Evolutionary conservation across 2,888 invertebrate genomes (phyloP).

Genomic region (Sisyra terminalis): DNA sequence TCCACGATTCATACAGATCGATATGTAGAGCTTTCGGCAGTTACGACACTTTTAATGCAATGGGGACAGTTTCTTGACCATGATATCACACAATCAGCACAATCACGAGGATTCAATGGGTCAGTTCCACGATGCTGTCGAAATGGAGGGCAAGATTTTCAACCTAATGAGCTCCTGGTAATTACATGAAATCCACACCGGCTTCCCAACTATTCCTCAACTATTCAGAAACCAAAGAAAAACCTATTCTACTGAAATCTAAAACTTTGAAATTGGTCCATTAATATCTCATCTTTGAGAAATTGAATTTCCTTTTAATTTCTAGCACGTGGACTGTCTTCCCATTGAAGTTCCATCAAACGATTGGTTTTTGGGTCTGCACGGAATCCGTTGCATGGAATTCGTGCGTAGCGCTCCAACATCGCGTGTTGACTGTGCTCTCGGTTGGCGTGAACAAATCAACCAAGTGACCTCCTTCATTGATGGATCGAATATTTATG

Average conservation of each 20-base stretch:
- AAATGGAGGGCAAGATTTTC: conserved; percentile 38
- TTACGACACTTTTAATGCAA: conserved; percentile 73
- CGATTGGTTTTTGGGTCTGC: conserved; percentile 55
- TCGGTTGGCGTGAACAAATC: conserved; percentile 73
- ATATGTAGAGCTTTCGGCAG: conserved; percentile 43
- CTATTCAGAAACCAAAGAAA: neutral
- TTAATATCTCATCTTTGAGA: neutral
- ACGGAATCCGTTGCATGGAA: conserved; percentile 62
- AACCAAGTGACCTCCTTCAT: conserved; percentile 71
- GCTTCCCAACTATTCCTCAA: too few species aligned
- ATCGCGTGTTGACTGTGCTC: conserved; percentile 58
- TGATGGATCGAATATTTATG: conserved; percentile 70
- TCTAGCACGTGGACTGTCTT: conserved; percentile 70
- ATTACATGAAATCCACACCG: conserved; percentile 12
- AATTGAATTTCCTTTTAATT: neutral
- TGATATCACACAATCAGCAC: conserved; percentile 66
- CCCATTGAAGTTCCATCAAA: conserved; percentile 57
- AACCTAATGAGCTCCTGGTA: conserved; percentile 45
- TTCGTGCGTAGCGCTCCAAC: conserved; percentile 71
- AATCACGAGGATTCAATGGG: conserved; percentile 60
- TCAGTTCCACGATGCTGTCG: conserved; percentile 64
- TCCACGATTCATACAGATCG: conserved; percentile 44
- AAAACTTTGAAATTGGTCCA: neutral
- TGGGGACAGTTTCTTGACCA: conserved; percentile 89
- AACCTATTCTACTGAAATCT: neutral